Evolutionary conservation across 2,888 invertebrate species (phyloP).

Genomic region (Pegoplata infirma): DNA sequence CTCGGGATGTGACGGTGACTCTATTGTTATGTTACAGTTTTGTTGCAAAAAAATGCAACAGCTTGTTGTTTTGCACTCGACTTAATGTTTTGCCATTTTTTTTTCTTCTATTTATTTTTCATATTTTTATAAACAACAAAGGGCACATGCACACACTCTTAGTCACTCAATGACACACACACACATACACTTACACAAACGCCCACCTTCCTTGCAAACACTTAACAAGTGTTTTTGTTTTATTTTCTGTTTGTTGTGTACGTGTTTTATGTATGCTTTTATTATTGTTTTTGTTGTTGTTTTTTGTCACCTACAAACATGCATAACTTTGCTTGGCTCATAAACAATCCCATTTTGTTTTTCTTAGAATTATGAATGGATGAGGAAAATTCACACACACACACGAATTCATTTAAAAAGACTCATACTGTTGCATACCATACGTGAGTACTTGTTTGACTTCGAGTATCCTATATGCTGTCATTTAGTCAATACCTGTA

Average conservation of each 20-base stretch:
- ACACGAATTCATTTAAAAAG: too few species aligned
- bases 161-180: not conserved
- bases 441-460: not conserved
- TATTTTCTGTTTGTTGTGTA: not conserved
- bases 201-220: conserved; percentile 38
- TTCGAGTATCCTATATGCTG: conserved; percentile 10
- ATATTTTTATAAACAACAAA: conserved; percentile 1
- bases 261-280: not conserved
- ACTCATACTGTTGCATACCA: not conserved
- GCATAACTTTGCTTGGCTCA: conserved; percentile 18
- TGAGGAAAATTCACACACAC: not conserved
- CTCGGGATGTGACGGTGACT: conserved; percentile 11
- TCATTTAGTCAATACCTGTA: conserved; percentile 10
- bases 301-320: conserved; percentile 34
- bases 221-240: conserved; percentile 14
- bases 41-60: conserved; percentile 30
- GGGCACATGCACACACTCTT: not conserved
- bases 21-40: conserved; percentile 9
- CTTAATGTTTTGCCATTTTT: conserved; percentile 15
- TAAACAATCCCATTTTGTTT: conserved; percentile 17
- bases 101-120: too few species aligned
- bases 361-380: conserved; percentile 6
- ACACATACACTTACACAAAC: conserved; percentile 6
- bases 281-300: conserved; percentile 24
- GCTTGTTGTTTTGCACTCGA: conserved; percentile 34